Evolutionary conservation across 2,888 invertebrate genomes (phyloP).

Genomic region (Pocota personata): DNA sequence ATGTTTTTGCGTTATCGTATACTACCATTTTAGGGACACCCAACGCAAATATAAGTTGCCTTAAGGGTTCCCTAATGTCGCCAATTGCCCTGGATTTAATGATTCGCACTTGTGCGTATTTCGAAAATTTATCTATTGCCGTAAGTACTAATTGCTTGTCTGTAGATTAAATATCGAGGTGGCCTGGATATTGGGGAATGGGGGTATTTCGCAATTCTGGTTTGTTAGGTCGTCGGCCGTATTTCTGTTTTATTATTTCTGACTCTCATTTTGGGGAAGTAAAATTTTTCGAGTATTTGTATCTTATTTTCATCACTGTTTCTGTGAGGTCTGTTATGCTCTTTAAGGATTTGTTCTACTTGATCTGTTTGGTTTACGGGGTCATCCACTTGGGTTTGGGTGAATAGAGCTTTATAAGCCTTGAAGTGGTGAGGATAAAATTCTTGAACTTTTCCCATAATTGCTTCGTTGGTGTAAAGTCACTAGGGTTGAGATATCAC

Average conservation of each 20-base stretch:
- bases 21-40: constrained; percentile 38
- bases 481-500: background rate
- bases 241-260: background rate
- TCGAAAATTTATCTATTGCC: background rate
- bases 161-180: background rate
- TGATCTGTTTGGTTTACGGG: background rate
- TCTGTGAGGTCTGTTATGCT: background rate
- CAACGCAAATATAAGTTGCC: constrained; percentile 20
- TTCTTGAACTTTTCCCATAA: constrained; percentile 1
- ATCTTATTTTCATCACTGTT: too few species aligned
- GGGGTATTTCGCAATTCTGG: background rate
- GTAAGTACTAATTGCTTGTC: background rate
- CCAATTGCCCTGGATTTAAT: constrained; percentile 3
- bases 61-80: background rate
- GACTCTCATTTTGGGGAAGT: background rate
- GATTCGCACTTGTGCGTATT: background rate
- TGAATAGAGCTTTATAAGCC: too few species aligned
- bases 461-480: background rate
- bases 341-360: background rate
- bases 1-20: constrained; percentile 23
- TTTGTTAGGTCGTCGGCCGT: background rate
- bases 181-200: background rate
- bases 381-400: background rate
- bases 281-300: background rate
- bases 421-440: too few species aligned